Evolutionary conservation across 2,888 invertebrate genomes (phyloP).

Genomic region (Hyles lineata): DNA sequence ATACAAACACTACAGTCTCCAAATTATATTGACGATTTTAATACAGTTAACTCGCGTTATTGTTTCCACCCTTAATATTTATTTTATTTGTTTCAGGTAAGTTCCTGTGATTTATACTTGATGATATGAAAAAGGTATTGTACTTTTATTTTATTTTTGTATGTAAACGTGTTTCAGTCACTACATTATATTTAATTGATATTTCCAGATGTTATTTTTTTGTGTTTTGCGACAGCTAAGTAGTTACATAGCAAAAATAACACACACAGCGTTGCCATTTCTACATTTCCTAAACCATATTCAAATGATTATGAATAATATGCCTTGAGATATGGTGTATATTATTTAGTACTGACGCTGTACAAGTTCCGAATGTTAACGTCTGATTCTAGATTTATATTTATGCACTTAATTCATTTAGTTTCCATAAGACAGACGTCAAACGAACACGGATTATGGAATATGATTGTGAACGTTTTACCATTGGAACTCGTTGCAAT

Average conservation of each 20-base stretch:
- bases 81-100: too few relatives aligned
- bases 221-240: background rate
- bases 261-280: background rate
- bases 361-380: slow-evolving; percentile 25
- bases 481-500: background rate
- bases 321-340: slow-evolving; percentile 12
- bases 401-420: slow-evolving; percentile 20
- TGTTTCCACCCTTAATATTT: too few relatives aligned
- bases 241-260: background rate
- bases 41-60: too few relatives aligned
- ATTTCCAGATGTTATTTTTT: too few relatives aligned
- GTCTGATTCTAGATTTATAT: slow-evolving; percentile 20
- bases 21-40: too few relatives aligned
- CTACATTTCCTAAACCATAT: background rate
- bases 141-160: too few relatives aligned
- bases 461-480: slow-evolving; percentile 3
- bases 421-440: slow-evolving; percentile 25
- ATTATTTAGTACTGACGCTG: slow-evolving; percentile 16
- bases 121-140: too few relatives aligned
- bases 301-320: slow-evolving; percentile 17
- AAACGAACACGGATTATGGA: slow-evolving; percentile 24
- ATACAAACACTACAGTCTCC: too few relatives aligned
- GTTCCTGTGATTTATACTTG: too few relatives aligned
- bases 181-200: too few relatives aligned
- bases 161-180: too few relatives aligned